Percentiles rank a stretch among this genome's conserved stretches.
Conservation (phyloP, 1,140 invertebrate genomes). For the Anoplolepis gracilipes region DNA sequence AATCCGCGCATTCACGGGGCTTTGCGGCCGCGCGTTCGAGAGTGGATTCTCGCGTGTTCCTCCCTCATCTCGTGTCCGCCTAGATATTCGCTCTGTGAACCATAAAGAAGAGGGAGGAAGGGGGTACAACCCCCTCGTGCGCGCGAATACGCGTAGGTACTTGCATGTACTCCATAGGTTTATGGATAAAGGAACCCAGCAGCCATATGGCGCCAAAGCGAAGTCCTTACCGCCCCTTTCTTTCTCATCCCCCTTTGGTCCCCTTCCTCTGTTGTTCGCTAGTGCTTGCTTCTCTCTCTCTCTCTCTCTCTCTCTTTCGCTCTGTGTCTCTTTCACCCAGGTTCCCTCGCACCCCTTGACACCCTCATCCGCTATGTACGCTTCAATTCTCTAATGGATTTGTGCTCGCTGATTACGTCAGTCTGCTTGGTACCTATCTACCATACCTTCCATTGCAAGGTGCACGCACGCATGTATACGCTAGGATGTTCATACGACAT, state of each 20-base stretch:
- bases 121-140: constrained; percentile 21
- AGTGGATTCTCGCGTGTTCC: constrained; percentile 69
- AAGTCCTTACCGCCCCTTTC: constrained; percentile 66
- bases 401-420: constrained; percentile 72
- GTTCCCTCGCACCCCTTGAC: constrained; percentile 22
- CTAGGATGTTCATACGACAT: constrained; percentile 65
- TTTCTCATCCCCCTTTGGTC: constrained; percentile 35
- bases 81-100: constrained; percentile 50
- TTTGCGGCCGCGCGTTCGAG: constrained; percentile 70
- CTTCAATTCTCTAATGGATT: constrained; percentile 77
- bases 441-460: constrained; percentile 28
- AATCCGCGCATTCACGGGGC: constrained; percentile 73
- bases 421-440: constrained; percentile 33
- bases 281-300: constrained; percentile 14
- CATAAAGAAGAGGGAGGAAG: neutral
- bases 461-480: constrained; percentile 22
- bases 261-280: constrained; percentile 44
- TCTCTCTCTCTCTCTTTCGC: constrained; percentile 19
- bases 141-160: constrained; percentile 63
- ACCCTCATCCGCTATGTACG: constrained; percentile 25
- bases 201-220: constrained; percentile 76
- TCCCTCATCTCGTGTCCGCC: constrained; percentile 28
- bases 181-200: constrained; percentile 70
- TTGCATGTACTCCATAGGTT: constrained; percentile 58
- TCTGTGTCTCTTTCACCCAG: constrained; percentile 28